Percentiles rank a stretch among this genome's conserved stretches.
These are phyloP conservation scores for Puffinus mauretanicus DNA, from an alignment of 2,113 vertebrate genomes.

Conservation along the genomic window DNA sequence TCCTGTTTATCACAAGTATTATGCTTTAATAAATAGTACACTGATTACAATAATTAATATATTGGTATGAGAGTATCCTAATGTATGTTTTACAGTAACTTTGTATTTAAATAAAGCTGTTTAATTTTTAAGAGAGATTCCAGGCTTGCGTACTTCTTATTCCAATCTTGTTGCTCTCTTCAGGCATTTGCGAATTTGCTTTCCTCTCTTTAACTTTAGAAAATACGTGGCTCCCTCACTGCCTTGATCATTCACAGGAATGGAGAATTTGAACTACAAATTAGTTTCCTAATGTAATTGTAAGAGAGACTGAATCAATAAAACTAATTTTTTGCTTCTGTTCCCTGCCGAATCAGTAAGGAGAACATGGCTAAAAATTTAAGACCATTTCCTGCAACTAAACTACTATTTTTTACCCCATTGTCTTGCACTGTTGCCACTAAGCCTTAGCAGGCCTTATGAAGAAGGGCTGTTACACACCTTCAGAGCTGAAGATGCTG, in stretches of 20 bases:
- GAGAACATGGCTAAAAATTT: not conserved
- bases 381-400: not conserved
- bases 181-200: not conserved
- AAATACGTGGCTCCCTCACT: not conserved
- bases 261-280: not conserved
- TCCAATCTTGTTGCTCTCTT: not conserved
- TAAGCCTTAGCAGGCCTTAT: not conserved
- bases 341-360: not conserved
- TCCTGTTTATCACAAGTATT: not conserved
- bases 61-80: not conserved
- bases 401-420: not conserved
- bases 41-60: constrained; percentile 1
- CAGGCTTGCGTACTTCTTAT: not conserved
- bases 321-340: not conserved
- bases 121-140: not conserved
- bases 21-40: not conserved
- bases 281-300: not conserved
- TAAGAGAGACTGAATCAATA: not conserved
- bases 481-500: not conserved
- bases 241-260: not conserved
- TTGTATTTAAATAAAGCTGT: constrained; percentile 36
- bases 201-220: too few relatives aligned
- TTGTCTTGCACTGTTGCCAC: not conserved
- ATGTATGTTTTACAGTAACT: not conserved
- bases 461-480: not conserved